Evolutionary conservation across 2,888 invertebrate genomes (phyloP), one percentile per base, ranked within the genome.

Genomic region (Pheosia gnoma): DNA sequence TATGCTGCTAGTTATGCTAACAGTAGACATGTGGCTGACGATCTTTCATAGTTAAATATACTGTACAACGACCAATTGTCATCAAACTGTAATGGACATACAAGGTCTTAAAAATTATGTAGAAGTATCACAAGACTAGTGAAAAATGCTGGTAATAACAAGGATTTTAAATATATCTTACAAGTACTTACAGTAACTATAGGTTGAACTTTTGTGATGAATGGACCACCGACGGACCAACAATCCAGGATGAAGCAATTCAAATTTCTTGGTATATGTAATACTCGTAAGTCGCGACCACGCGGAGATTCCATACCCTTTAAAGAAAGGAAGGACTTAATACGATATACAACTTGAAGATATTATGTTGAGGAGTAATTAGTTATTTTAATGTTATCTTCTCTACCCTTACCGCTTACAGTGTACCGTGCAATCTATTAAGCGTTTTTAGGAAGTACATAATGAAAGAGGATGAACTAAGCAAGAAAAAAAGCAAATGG

Each of bases 161-260:
- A 0, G 8, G 45, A 7, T 41, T 41, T 41, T 5, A 41, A 7
- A 41, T 41, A 41, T 5, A 41, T 41, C 8, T 41, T 8, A 41
- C 41, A 8, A 6, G 8, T 8, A 41, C 25, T 25, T 25, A 43
- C 9, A 43, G 43, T 43, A 0, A 9, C 39, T 45, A 45, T n/a
- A n/a, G 5, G 1, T 8, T 11, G 47, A 2, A 4, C n/a, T 47
- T 0, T 47, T 47, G 11, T n/a, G n/a, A 47, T 9, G 11, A 64
- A 63, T 75, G 61, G 38, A 49, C 58, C n/a, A n/a, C n/a, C n/a
- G n/a, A n/a, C n/a, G n/a, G n/a, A n/a, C n/a, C n/a, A 62, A 54
- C 67, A 63, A 66, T 70, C 77, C 67, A 62, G 70, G 68, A 75
- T 77, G 61, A 71, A 77, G 77, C 71, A 65, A 77, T 76, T 66